Evolutionary conservation across 2,797 vertebrate species (phyloP), one percentile per base, ranked within the genome.

Genomic region (Chelon labrosus): DNA sequence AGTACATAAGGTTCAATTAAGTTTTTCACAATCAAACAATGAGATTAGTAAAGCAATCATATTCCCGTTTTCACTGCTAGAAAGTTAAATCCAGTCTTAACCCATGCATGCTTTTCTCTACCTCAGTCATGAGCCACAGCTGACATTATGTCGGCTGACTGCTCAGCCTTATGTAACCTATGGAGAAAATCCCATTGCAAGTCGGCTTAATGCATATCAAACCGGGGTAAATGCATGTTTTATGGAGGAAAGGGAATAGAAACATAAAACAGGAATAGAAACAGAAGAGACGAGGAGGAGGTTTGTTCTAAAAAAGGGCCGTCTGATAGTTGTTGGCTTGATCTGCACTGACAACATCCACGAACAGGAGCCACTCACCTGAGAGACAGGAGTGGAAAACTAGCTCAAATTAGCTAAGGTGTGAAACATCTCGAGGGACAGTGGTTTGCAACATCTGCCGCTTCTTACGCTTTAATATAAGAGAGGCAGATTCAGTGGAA

Each of bases 391-490:
- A 77, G 75, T 52, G 50, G 49, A 67, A 84, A 74, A 79, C 5
- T 0, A 66, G 41, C 67, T 72, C 76, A 85, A 89, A 80, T 88
- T 50, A 86, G 54, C 65, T 60, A 25, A 75, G 60, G 69, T 72
- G 55, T 73, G 79, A 78, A 86, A 77, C 80, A 81, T 85, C 82
- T 81, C 83, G 50, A 22, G 80, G 84, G 85, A 87, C 59, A 54
- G 75, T 19, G 63, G 77, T 86, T 84, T 85, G 73, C 61, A 89
- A 82, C 84, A 86, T 89, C 78, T 84, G 80, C 56, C 47, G 10
- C 78, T 89, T 89, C 73, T 83, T 83, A 49, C 68, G 82, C 85
- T 85, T 82, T 83, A 82, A 89, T 70, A 52, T 75, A 81, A 67
- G 62, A 51, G 70, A 77, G 65, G 79, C 70, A 70, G 72, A 79